Base-by-base conservation (phyloP, 2,113 vertebrate genomes). In the Micronycteris hirsuta region DNA sequence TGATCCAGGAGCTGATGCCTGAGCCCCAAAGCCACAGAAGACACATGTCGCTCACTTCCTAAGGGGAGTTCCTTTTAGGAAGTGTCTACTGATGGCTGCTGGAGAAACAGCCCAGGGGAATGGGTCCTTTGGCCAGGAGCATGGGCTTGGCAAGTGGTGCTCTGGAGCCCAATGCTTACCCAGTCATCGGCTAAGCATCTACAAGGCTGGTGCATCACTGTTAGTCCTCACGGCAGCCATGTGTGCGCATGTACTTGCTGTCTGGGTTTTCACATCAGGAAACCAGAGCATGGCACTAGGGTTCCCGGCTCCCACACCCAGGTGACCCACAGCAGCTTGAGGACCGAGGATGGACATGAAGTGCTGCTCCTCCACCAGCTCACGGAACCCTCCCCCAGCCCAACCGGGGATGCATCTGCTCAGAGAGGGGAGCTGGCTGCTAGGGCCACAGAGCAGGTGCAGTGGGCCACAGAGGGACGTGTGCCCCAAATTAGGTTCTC, bases 121-220 rank as follows among this genome's bases (percentile, higher is more conserved):
- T 1, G 0, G 4, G 4, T 61, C 61, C 33, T 43, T 47, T 2
- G 0, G 41, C 17, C 41, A 52, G 45, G 36, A 13, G n/a, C n/a
- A 16, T 13, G 8, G 73, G 76, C 47, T 38, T 56, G 26, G 36
- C 0, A 31, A 33, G 68, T 68, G 49, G 38, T 4, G 22, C 45
- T 38, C 36, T 0, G 0, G 33, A 82, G 14, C 7, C 36, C 63
- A 36, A 5, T 0, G 2, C 3, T 13, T 36, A 49, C 47, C 54
- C 74, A 19, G 7, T 7, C 0, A 1, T 4, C 0, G 12, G 63
- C 76, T 19, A 58, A 45, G 65, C 41, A 74, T 45, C 17, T 41
- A 45, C 2, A 15, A 14, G 26, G 10, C 5, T 16, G 47, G 38
- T 4, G 24, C 28, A 41, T 47, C 61, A 41, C 2, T 11, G 16